These are phyloP conservation scores for Timema cristinae DNA, from an alignment of 2,888 invertebrate species.

Conservation along the genomic window DNA sequence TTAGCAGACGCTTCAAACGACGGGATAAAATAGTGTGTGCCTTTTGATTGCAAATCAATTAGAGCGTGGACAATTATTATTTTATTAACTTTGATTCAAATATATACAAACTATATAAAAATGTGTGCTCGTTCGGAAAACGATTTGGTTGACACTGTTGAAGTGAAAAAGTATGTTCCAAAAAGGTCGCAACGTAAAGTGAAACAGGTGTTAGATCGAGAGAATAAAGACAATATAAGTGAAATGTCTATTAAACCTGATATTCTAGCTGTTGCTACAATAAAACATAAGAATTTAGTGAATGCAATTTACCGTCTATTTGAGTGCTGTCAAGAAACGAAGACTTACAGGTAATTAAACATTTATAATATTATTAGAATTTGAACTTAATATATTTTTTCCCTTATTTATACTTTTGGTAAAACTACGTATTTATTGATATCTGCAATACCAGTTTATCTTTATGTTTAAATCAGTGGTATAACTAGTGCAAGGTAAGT, in stretches of 20 bases:
- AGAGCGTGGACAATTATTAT: not conserved
- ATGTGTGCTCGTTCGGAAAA: conserved; percentile 2
- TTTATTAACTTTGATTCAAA: too few species aligned
- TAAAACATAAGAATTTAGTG: conserved; percentile 47
- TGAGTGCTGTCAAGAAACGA: conserved; percentile 47
- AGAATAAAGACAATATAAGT: not conserved
- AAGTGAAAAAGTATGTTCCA: not conserved
- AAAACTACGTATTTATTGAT: too few species aligned
- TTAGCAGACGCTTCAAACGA: conserved; percentile 13
- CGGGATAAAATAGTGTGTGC: not conserved
- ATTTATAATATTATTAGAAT: too few species aligned
- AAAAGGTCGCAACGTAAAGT: not conserved
- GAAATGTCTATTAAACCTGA: conserved; percentile 36
- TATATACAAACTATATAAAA: not conserved
- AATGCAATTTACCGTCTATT: conserved; percentile 45
- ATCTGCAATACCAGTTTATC: too few species aligned
- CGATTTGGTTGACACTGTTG: not conserved
- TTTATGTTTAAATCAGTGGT: too few species aligned
- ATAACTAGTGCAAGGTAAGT: too few species aligned
- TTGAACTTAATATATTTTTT: too few species aligned
- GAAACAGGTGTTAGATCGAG: not conserved
- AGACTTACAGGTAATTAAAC: conserved; percentile 51
- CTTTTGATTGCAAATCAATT: not conserved
- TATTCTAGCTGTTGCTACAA: conserved; percentile 50
- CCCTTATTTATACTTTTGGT: too few species aligned